Conservation (phyloP, 2,888 invertebrate species). For the Sarcophaga rosellei region DNA sequence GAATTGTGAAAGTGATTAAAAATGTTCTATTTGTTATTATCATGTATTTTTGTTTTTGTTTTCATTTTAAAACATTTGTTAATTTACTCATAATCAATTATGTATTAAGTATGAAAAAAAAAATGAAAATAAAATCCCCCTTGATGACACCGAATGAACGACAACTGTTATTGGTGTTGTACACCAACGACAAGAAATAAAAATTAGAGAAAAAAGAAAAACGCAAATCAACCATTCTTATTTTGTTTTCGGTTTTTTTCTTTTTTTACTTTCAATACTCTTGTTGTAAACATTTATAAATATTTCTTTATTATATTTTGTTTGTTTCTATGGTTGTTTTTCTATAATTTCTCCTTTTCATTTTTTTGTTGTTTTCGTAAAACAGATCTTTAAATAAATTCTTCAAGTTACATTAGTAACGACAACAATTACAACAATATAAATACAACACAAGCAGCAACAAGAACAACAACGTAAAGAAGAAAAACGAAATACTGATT, state of each 20-base stretch:
- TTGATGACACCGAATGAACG: conserved; percentile 2
- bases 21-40: neutral
- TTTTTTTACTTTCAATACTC: neutral
- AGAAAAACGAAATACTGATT: conserved; percentile 32
- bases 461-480: conserved; percentile 20
- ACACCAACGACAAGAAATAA: conserved; percentile 36
- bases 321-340: conserved; percentile 14
- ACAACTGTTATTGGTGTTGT: conserved; percentile 32
- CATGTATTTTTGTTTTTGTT: neutral
- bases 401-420: conserved; percentile 24
- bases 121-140: conserved; percentile 35
- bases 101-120: conserved; percentile 44
- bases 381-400: neutral
- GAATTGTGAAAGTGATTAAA: neutral
- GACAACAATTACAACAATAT: conserved; percentile 25
- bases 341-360: neutral
- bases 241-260: neutral
- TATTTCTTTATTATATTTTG: conserved; percentile 5
- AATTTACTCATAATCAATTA: conserved; percentile 57
- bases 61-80: conserved; percentile 35
- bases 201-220: conserved; percentile 19
- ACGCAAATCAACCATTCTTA: conserved; percentile 42
- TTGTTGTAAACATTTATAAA: conserved; percentile 5
- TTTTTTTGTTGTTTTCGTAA: neutral
- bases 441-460: neutral